phyloP scores from a whole-genome alignment of 1,140 invertebrate species.

The Tetragnatha versicolor region DNA sequence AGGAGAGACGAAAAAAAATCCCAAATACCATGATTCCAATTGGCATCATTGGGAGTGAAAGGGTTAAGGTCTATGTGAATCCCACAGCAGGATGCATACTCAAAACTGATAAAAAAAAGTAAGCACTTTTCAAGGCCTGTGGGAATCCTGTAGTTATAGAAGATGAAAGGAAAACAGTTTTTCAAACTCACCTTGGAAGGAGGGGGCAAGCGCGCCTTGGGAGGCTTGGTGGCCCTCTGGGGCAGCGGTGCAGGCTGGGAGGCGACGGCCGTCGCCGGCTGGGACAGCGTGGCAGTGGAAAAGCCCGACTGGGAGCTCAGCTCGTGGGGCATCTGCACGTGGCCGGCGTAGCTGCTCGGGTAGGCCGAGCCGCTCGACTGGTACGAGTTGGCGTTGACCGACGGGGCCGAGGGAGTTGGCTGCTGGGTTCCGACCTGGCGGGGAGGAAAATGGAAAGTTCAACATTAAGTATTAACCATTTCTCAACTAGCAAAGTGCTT shows the following conservation, averaged over 20 bases:
- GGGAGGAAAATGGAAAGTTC: not conserved
- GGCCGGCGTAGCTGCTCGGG: constrained; percentile 20
- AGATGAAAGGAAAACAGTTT: no score
- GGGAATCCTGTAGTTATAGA: no score
- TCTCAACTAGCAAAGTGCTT: no score
- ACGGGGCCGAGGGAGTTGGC: constrained; percentile 27
- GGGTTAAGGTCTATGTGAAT: no score
- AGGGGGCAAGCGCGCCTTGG: constrained; percentile 83
- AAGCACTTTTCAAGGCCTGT: no score
- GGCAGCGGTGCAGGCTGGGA: constrained; percentile 54
- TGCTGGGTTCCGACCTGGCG: constrained; percentile 36
- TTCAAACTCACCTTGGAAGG: constrained; percentile 78
- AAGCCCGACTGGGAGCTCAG: constrained; percentile 43
- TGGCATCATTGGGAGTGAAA: no score
- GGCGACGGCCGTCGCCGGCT: constrained; percentile 6
- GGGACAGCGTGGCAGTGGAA: constrained; percentile 25
- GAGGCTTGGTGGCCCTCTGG: constrained; percentile 70
- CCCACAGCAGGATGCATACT: no score
- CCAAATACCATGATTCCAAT: no score
- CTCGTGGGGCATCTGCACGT: constrained; percentile 41
- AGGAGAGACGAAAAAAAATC: no score
- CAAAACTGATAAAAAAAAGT: no score
- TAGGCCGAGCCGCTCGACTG: constrained; percentile 25
- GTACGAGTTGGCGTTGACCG: constrained; percentile 29
- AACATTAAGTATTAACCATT: no score